These are phyloP conservation scores for Coracias cyanogaster DNA, from an alignment of 2,797 vertebrate genomes.

Conservation along the genomic window DNA sequence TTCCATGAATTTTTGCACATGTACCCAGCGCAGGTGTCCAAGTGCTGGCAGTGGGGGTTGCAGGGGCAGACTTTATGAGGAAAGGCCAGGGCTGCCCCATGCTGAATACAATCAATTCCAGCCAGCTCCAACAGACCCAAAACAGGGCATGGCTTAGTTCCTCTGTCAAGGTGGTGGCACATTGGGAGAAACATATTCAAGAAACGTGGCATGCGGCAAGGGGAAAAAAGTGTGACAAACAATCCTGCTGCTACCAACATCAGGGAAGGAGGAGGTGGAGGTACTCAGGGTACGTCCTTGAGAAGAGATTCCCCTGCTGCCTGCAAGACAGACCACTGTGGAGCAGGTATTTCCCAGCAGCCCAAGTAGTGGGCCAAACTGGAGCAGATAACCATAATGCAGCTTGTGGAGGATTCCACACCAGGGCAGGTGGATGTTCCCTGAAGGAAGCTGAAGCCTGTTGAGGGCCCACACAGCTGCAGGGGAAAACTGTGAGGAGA, in stretches of 20 bases:
- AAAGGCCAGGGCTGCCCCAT: accelerated
- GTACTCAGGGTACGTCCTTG: background rate
- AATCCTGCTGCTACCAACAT: background rate
- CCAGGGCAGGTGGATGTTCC: accelerated
- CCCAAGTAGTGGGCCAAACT: no score
- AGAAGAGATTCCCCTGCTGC: background rate
- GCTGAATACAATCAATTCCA: background rate
- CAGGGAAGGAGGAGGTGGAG: background rate
- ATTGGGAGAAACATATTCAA: accelerated
- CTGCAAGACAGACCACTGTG: background rate
- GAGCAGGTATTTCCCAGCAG: background rate
- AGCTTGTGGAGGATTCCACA: background rate
- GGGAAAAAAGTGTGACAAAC: background rate
- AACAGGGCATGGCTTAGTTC: accelerated
- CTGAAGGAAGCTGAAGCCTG: background rate
- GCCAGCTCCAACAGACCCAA: accelerated
- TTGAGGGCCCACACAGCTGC: accelerated
- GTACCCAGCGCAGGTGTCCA: background rate
- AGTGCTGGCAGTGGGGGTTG: accelerated
- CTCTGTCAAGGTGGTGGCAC: accelerated
- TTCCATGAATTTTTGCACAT: background rate
- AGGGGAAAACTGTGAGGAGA: background rate
- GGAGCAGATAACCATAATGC: background rate
- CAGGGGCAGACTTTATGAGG: no score
- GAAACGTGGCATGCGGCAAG: accelerated